A percentile compares a stretch with the other conserved stretches of the same genome.
phyloP scores from a whole-genome alignment of 2,113 vertebrate genomes.

The Amphiprion ocellaris region DNA sequence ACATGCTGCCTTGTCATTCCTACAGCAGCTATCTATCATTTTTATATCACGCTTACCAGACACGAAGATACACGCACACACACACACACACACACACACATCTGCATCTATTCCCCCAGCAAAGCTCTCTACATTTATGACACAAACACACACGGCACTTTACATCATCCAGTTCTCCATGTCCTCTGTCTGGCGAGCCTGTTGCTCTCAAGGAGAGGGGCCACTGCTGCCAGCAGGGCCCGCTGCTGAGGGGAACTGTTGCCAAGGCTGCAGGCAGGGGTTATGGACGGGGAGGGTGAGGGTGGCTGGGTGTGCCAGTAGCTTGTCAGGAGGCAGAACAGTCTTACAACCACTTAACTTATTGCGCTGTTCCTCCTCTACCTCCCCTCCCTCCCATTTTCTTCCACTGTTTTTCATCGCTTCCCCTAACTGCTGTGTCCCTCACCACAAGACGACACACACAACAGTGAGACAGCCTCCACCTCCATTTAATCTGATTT shows the following conservation, averaged over 20 bases:
- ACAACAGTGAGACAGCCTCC: neutral
- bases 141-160: constrained; percentile 40
- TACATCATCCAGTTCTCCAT: constrained; percentile 58
- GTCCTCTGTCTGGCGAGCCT: constrained; percentile 74
- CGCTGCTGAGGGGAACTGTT: constrained; percentile 62
- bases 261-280: constrained; percentile 69
- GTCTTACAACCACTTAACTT: constrained; percentile 86
- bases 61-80: constrained; percentile 35
- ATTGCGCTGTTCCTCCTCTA: constrained; percentile 62
- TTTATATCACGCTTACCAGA: constrained; percentile 68
- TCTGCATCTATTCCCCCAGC: constrained; percentile 38
- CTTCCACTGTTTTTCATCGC: neutral
- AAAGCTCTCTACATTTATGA: constrained; percentile 45
- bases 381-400: constrained; percentile 1
- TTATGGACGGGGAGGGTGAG: constrained; percentile 34
- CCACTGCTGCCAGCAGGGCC: constrained; percentile 65
- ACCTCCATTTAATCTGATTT: too few relatives aligned
- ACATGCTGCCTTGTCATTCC: constrained; percentile 58
- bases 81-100: constrained; percentile 21
- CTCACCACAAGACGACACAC: neutral
- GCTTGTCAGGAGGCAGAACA: constrained; percentile 73
- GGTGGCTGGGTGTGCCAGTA: constrained; percentile 57
- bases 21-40: constrained; percentile 68
- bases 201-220: constrained; percentile 74
- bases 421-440: neutral